Conservation (phyloP, 2,888 invertebrate genomes). For the Hydrotaea cyrtoneurina region DNA sequence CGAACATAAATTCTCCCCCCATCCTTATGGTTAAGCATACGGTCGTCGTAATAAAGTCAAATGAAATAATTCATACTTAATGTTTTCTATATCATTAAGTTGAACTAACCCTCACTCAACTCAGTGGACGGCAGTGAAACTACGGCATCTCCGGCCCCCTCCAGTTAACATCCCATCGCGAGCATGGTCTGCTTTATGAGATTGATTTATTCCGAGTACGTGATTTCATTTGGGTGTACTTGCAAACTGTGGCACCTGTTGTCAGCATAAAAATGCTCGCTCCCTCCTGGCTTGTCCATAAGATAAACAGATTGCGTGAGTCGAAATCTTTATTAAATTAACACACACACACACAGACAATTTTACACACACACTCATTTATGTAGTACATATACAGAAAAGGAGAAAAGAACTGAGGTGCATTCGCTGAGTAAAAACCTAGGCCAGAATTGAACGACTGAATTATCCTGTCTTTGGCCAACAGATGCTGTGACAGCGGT, state of each 20-base stretch:
- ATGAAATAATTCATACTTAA: conserved; percentile 24
- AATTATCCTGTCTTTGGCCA: not conserved
- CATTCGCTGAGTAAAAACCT: not conserved
- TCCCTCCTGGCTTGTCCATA: not conserved
- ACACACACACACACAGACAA: conserved; percentile 20
- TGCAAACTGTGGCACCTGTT: conserved; percentile 46
- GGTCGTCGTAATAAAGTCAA: not conserved
- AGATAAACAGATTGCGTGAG: not conserved
- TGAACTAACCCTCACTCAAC: not conserved
- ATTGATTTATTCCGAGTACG: conserved; percentile 54
- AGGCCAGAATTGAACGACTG: too few relatives aligned
- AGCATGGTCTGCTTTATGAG: not conserved
- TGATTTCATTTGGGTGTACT: conserved; percentile 50
- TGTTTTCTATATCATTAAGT: conserved; percentile 6
- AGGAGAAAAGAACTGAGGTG: not conserved
- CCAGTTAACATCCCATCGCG: not conserved
- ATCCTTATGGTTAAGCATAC: too few relatives aligned
- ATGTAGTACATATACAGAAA: not conserved
- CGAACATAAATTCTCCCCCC: too few relatives aligned
- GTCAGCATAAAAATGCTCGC: conserved; percentile 28
- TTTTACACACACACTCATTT: not conserved
- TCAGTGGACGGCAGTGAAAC: too few relatives aligned
- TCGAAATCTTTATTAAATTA: conserved; percentile 45
- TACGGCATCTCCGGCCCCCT: not conserved
- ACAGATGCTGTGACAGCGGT: not conserved